Base-by-base conservation (phyloP, 2,113 vertebrate genomes). In the Eclectus roratus region DNA sequence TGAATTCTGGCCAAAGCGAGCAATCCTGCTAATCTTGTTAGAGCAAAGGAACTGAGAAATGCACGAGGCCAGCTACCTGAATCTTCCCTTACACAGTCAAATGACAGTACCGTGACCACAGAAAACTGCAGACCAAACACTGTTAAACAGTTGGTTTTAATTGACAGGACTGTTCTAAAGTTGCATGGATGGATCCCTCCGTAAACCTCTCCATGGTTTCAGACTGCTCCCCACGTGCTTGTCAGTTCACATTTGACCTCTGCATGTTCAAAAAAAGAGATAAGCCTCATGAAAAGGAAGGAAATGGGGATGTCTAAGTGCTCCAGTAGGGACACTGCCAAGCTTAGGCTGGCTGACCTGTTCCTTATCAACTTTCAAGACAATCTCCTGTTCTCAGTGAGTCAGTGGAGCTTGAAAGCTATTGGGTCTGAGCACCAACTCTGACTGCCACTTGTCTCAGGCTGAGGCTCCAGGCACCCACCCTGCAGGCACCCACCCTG, bases 41-140 rank as follows among this genome's bases (percentile, higher is more conserved):
- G 50, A 29, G 68, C 20, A 89, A 84, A 52, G 50, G 74, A 15
- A 78, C 20, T 56, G 21, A 80, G 53, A 92, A 81, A 91, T 21
- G 16, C 56, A 85, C 27, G 61, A 27, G 24, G 21, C 35, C 43
- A 41, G 29, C 41, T 74, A 64, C 60, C 53, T 82, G 68, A 91
- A 85, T 83, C 70, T 91, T 88, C 53, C 41, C 33, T 89, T 66
- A 53, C 20, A 69, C 9, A 73, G n/a, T 61, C 69, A 47, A 7
- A 64, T 18, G 53, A 79, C 46, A 80, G 33, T 17, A 80, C 0
- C 69, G 73, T 49, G 43, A 83, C 65, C 78, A 88, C 33, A 82
- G 70, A 65, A 85, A 93, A 93, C 44, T 80, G 29, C 47, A 52
- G 46, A 81, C 27, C 82, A 92, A 96, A 91, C 43, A 70, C 28